Percentiles rank a stretch among this genome's conserved stretches.
Conservation (phyloP, 2,888 invertebrate genomes). For the Mesorhabditis belari region DNA sequence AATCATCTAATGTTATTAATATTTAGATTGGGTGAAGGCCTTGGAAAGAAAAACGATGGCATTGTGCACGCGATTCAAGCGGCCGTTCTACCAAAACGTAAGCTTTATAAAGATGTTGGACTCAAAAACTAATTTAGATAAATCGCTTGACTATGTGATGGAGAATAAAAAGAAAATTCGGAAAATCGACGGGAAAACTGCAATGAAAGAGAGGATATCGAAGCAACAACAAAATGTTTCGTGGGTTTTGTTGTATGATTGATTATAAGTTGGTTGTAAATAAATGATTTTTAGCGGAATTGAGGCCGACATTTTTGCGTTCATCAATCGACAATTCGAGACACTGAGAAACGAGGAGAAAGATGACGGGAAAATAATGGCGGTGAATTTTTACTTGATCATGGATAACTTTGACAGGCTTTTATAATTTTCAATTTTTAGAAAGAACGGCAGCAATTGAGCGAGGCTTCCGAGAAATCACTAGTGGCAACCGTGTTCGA, state of each 20-base stretch:
- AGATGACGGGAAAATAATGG: not conserved
- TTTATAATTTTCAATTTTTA: not conserved
- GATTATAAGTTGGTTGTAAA: no score
- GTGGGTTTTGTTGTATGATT: not conserved
- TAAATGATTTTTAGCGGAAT: not conserved
- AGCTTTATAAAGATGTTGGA: no score
- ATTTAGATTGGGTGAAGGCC: conserved; percentile 13
- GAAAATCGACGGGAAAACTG: conserved; percentile 9
- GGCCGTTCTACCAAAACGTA: conserved; percentile 24
- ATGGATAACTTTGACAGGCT: not conserved
- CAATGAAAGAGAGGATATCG: not conserved
- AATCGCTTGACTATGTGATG: conserved; percentile 22
- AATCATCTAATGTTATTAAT: not conserved
- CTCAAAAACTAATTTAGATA: conserved; percentile 12
- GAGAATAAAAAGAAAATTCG: conserved; percentile 12
- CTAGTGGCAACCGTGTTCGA: conserved; percentile 17
- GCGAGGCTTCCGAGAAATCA: not conserved
- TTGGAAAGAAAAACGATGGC: conserved; percentile 32
- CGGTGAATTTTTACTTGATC: not conserved
- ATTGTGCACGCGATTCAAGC: conserved; percentile 37
- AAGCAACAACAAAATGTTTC: not conserved
- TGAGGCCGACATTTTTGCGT: conserved; percentile 1
- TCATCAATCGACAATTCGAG: not conserved
- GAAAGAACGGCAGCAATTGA: conserved; percentile 8
- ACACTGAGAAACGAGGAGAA: not conserved